Conservation (phyloP, 92 coral and sea anemone species). For the Porites cylindrica region DNA sequence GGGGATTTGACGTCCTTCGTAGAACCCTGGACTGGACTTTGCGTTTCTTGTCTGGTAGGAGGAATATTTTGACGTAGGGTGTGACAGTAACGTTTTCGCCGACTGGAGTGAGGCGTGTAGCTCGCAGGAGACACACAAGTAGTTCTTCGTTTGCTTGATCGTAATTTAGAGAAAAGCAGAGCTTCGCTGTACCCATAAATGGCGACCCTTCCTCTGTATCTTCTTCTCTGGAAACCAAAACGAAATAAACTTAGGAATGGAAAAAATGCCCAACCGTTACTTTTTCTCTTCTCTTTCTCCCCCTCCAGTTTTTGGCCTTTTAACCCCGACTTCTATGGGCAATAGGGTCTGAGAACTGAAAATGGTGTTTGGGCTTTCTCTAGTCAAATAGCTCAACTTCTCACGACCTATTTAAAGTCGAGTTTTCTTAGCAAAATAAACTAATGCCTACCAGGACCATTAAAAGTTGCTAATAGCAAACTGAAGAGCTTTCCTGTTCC, state of each 20-base stretch:
- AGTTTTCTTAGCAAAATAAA: too few species aligned
- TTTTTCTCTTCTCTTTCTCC: not conserved
- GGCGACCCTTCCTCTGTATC: conserved; percentile 74
- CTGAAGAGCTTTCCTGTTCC: too few species aligned
- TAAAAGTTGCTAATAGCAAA: too few species aligned
- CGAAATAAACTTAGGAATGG: not conserved
- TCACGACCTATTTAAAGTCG: too few species aligned
- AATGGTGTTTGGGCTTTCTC: too few species aligned
- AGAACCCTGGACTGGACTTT: conserved; percentile 86
- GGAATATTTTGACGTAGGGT: conserved; percentile 82
- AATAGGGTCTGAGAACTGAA: too few species aligned
- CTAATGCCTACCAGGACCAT: too few species aligned
- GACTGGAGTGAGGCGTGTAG: conserved; percentile 81
- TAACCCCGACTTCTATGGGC: too few species aligned
- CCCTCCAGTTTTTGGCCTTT: not conserved
- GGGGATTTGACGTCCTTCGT: conserved; percentile 89
- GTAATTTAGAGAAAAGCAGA: conserved; percentile 81
- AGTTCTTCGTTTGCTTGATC: conserved; percentile 72
- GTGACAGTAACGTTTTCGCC: conserved; percentile 83
- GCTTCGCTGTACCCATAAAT: conserved; percentile 82
- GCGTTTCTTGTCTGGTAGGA: conserved; percentile 91
- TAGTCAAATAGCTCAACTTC: too few species aligned
- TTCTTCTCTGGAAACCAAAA: conserved; percentile 16
- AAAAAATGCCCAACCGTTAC: not conserved
- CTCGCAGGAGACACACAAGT: conserved; percentile 56